Conservation (phyloP, 2,888 invertebrate genomes). For the Aphelenchoides bicaudatus region DNA sequence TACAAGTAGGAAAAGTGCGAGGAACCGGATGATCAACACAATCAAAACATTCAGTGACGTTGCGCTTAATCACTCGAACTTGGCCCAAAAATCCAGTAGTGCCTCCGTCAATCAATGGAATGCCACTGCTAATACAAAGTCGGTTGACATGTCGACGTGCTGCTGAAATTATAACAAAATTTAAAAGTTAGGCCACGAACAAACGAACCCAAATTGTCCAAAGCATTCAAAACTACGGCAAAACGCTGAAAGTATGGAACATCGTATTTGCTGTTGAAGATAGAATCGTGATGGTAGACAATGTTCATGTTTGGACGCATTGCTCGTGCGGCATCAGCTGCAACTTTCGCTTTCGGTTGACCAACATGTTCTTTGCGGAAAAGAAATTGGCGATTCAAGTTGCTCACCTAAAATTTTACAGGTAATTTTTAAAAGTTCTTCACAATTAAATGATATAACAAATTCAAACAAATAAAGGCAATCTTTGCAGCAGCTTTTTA, state of each 20-base stretch:
- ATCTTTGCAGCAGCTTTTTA: too few species aligned
- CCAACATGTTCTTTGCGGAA: conserved; percentile 97
- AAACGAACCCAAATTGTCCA: conserved; percentile 76
- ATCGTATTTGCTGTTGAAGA: conserved; percentile 68
- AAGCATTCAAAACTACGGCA: conserved; percentile 85
- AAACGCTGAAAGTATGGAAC: conserved; percentile 86
- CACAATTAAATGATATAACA: too few species aligned
- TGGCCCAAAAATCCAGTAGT: conserved; percentile 96
- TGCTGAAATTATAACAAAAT: conserved; percentile 63
- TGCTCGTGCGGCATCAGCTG: conserved; percentile 44
- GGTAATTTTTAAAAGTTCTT: too few species aligned
- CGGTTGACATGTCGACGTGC: conserved; percentile 97
- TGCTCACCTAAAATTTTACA: too few species aligned
- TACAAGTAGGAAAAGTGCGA: conserved; percentile 93
- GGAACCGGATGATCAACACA: conserved; percentile 77
- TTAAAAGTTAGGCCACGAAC: conserved; percentile 1
- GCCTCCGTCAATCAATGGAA: conserved; percentile 92
- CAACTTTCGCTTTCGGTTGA: conserved; percentile 77
- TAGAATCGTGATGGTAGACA: conserved; percentile 76
- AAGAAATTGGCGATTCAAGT: conserved; percentile 95
- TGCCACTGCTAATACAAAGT: conserved; percentile 89
- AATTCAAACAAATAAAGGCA: too few species aligned
- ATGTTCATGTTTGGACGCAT: conserved; percentile 66
- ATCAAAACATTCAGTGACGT: conserved; percentile 90
- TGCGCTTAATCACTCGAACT: conserved; percentile 68